phyloP scores from a whole-genome alignment of 2,797 vertebrate genomes.

The Dipus sagitta region DNA sequence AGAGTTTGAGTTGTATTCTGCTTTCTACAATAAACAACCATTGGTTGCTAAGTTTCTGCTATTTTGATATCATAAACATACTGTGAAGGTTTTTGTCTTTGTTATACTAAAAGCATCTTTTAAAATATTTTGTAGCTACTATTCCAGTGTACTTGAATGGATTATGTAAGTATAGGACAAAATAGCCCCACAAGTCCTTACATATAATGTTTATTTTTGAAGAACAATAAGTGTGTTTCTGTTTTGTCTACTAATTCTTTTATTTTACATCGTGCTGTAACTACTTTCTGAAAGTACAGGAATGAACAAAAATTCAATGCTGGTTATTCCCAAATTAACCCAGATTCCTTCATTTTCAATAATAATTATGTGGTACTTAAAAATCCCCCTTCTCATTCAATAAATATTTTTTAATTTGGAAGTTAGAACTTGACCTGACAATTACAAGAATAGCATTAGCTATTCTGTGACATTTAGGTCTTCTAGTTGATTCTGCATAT shows the following conservation, averaged over 20 bases:
- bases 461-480: constrained; percentile 30
- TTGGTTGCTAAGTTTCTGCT: background rate
- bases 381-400: constrained; percentile 5
- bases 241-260: background rate
- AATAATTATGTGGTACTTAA: constrained; percentile 30
- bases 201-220: constrained; percentile 11
- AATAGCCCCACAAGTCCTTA: constrained; percentile 10
- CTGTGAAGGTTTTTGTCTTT: constrained; percentile 15
- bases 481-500: background rate
- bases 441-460: background rate
- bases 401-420: background rate
- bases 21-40: constrained; percentile 21
- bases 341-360: background rate
- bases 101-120: constrained; percentile 28
- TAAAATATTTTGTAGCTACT: constrained; percentile 9
- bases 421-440: background rate
- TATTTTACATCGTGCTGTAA: background rate
- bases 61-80: background rate
- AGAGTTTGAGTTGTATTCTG: background rate
- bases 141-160: constrained; percentile 19
- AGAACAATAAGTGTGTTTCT: constrained; percentile 25
- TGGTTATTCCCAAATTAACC: background rate
- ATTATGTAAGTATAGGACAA: background rate
- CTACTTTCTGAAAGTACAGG: background rate
- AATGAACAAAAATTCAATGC: constrained; percentile 5